Base-by-base conservation (phyloP, 1,140 invertebrate genomes). In the Asbolus verrucosus region DNA sequence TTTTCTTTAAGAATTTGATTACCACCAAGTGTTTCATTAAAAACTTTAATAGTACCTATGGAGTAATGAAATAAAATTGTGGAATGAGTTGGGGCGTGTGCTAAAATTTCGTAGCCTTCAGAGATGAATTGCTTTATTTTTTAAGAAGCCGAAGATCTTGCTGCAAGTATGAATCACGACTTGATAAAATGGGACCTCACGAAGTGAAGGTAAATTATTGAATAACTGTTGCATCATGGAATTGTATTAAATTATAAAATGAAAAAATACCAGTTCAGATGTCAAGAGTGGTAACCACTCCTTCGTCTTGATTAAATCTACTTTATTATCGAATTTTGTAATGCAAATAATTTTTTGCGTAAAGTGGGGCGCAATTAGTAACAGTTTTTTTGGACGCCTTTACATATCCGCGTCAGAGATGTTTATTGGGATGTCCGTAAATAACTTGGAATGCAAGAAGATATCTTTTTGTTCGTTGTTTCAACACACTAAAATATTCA, bases 401-500 rank as follows among this genome's bases (percentile, higher is more conserved):
- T 54, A 19, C n/a, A 30, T 24, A 15, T 43, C 9, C 11, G 39
- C 39, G 14, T 16, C 39, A 9, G 16, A 43, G 39, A 43, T n/a
- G 33, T 43, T 43, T 4, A 16, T 16, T 16, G 21, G 43, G 18
- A 50, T 24, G 13, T 54, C 46, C 11, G 46, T 54, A 54, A 54
- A 54, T 54, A 54, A 54, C 46, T 11, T 31, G 46, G 46, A 54
- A 54, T 54, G 46, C 46, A 11, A 54, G 41, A 46, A 46, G 21
- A 54, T 43, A 14, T 54, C 46, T 54, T 54, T 54, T 54, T 54
- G 46, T 27, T 54, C 46, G 46, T 54, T 27, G 46, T 54, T 54
- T 54, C 46, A 54, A 54, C 46, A 54, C 46, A 27, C 46, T 27
- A 54, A 50, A 54, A 54, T 54, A 54, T 54, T 54, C 46, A 27